Evolutionary conservation across 2,888 invertebrate genomes (phyloP).

Genomic region (Melipona beecheii): DNA sequence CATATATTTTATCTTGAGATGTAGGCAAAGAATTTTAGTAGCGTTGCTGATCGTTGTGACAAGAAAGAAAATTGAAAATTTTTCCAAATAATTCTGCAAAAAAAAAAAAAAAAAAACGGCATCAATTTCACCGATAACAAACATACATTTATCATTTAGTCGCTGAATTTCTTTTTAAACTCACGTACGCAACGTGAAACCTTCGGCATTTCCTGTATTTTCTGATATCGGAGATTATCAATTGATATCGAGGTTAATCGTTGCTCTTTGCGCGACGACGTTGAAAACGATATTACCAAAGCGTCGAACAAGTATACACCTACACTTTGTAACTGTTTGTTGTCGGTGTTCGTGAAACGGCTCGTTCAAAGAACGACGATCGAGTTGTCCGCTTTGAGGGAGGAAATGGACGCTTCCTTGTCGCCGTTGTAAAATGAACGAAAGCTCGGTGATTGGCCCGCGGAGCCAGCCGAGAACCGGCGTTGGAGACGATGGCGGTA

Average conservation of each 20-base stretch:
- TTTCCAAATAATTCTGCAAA: no score
- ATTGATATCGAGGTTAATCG: not conserved
- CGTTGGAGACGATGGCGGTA: conserved; percentile 41
- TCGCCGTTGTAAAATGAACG: not conserved
- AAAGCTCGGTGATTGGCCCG: conserved; percentile 38
- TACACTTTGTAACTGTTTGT: not conserved
- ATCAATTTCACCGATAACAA: no score
- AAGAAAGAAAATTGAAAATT: no score
- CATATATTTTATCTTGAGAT: no score
- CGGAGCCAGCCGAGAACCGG: conserved; percentile 72
- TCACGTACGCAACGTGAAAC: not conserved
- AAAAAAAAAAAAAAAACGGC: no score
- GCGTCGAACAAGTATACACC: no score
- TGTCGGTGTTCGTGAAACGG: not conserved
- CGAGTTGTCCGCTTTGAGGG: no score
- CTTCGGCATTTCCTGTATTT: not conserved
- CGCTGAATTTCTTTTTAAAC: no score
- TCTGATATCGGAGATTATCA: not conserved
- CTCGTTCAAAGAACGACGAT: not conserved
- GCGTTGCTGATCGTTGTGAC: no score
- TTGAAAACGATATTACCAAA: not conserved
- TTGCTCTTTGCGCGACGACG: not conserved
- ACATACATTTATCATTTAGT: no score
- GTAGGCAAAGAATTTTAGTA: no score
- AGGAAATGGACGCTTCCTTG: not conserved